These are phyloP conservation scores for Phenganax subtilis DNA, from an alignment of 92 coral and sea anemone genomes.

Conservation along the genomic window DNA sequence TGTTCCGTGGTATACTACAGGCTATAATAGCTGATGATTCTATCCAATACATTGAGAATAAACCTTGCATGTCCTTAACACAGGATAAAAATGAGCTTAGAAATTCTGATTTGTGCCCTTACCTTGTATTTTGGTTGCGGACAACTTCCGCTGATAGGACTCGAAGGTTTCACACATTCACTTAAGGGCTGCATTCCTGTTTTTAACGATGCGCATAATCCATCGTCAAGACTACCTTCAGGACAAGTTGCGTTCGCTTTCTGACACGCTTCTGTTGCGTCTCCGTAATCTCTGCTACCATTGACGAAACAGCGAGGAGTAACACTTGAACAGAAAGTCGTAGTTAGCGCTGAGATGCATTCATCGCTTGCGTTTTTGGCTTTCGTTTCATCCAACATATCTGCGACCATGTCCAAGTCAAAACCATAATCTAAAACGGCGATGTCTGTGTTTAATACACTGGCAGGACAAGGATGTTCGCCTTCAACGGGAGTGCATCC, in stretches of 20 bases:
- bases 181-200: background rate
- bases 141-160: background rate
- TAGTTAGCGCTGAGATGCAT: background rate
- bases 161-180: slow-evolving; percentile 10
- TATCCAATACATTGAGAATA: too few relatives aligned
- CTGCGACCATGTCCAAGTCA: background rate
- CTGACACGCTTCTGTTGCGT: background rate
- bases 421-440: background rate
- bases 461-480: too few relatives aligned
- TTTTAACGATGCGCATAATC: background rate
- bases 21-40: too few relatives aligned
- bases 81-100: too few relatives aligned
- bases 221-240: background rate
- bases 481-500: too few relatives aligned
- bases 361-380: background rate
- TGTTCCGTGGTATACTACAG: too few relatives aligned
- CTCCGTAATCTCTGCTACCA: slow-evolving; percentile 8
- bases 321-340: background rate
- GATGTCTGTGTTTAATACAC: too few relatives aligned
- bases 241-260: slow-evolving; percentile 3
- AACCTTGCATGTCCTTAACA: too few relatives aligned
- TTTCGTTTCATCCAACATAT: background rate
- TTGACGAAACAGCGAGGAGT: slow-evolving; percentile 10
- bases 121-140: slow-evolving; percentile 23
- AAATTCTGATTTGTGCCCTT: background rate